Percentiles rank a stretch among this genome's conserved stretches.
Conservation (phyloP, 2,797 vertebrate species). For the Neosilurus hyrtlii region DNA sequence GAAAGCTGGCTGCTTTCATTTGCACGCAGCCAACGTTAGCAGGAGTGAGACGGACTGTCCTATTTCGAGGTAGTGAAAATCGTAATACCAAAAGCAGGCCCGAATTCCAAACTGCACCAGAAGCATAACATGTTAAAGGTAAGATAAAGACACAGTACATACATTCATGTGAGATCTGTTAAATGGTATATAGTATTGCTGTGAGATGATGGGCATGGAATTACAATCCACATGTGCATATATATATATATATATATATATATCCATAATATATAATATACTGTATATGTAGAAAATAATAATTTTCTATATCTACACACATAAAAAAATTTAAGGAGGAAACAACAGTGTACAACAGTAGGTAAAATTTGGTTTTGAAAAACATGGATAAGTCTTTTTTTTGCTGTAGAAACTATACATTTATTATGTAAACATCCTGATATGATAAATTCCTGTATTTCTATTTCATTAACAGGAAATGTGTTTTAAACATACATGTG, state of each 20-base stretch:
- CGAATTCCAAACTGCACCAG: slow-evolving; percentile 26
- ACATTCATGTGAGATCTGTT: slow-evolving; percentile 14
- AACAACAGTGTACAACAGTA: slow-evolving; percentile 11
- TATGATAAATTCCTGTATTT: no score
- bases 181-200: slow-evolving; percentile 6
- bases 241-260: not conserved
- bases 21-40: not conserved
- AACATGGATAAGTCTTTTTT: not conserved
- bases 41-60: not conserved
- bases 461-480: not conserved
- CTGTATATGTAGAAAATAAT: not conserved
- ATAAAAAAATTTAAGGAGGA: not conserved
- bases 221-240: not conserved
- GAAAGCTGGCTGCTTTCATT: not conserved
- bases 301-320: not conserved
- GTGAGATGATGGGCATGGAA: not conserved
- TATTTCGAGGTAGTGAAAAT: slow-evolving; percentile 31
- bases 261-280: slow-evolving; percentile 8
- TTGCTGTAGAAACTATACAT: not conserved
- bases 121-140: slow-evolving; percentile 6
- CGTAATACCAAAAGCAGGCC: slow-evolving; percentile 19
- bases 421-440: not conserved
- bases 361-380: not conserved
- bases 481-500: not conserved
- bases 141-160: slow-evolving; percentile 16